A percentile compares a stretch with the other conserved stretches of the same genome.
phyloP scores from a whole-genome alignment of 2,888 invertebrate genomes.

The Diploptera punctata region DNA sequence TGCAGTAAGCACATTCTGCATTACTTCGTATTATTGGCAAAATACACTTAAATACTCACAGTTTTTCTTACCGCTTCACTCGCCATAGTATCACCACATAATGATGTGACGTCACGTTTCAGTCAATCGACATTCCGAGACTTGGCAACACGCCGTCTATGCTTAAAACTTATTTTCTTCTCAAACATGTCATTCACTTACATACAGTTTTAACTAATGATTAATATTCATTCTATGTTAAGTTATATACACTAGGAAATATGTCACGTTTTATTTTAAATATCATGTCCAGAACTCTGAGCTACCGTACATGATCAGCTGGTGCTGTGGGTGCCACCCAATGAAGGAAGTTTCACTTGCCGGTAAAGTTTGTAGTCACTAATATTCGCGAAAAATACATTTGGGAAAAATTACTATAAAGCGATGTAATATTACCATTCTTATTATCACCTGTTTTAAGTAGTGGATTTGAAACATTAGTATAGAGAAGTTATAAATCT shows the following conservation, averaged over 20 bases:
- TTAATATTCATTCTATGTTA: not conserved
- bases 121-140: conserved; percentile 42
- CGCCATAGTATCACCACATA: conserved; percentile 43
- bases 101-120: conserved; percentile 42
- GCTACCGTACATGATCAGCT: conserved; percentile 31
- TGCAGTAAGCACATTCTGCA: conserved; percentile 31
- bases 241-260: not conserved
- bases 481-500: too few relatives aligned
- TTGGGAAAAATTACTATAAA: too few relatives aligned
- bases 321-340: conserved; percentile 31
- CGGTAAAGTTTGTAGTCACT: conserved; percentile 26
- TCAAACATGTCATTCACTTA: not conserved
- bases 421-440: too few relatives aligned
- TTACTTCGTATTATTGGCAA: conserved; percentile 39
- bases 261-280: conserved; percentile 17
- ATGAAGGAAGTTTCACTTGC: conserved; percentile 37
- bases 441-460: too few relatives aligned
- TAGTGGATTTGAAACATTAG: too few relatives aligned
- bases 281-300: not conserved
- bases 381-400: conserved; percentile 29
- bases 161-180: not conserved
- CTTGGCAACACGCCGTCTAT: conserved; percentile 35
- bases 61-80: conserved; percentile 41
- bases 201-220: not conserved
- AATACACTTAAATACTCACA: conserved; percentile 40